phyloP scores from a whole-genome alignment of 2,888 invertebrate species.

The Plebejus melissa region DNA sequence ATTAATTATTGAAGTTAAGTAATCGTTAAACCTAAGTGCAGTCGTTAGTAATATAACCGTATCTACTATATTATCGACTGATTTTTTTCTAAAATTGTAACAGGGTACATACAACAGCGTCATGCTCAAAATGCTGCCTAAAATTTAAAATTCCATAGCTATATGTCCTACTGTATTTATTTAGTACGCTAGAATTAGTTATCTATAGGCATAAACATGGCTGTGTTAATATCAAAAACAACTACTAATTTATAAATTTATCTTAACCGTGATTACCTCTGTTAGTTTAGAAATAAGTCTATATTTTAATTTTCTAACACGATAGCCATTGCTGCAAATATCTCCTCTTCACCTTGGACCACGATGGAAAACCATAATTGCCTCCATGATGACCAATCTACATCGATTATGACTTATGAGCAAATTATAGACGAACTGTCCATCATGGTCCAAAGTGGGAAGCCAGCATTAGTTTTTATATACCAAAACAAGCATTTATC shows the following conservation, averaged over 20 bases:
- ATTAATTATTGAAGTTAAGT: background rate
- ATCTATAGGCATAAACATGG: slow-evolving; percentile 57
- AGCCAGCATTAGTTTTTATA: background rate
- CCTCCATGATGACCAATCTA: no score
- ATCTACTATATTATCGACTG: background rate
- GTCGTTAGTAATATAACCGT: background rate
- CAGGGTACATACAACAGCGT: slow-evolving; percentile 47
- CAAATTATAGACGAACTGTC: background rate
- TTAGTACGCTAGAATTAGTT: slow-evolving; percentile 40
- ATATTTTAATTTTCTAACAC: slow-evolving; percentile 7
- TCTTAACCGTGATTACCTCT: slow-evolving; percentile 72
- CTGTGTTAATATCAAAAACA: slow-evolving; percentile 76
- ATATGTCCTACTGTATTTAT: slow-evolving; percentile 40
- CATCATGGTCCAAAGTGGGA: background rate
- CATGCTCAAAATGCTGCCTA: slow-evolving; percentile 48
- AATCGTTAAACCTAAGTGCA: background rate
- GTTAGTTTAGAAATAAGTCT: slow-evolving; percentile 42
- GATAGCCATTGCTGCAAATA: slow-evolving; percentile 3
- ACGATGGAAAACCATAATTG: background rate
- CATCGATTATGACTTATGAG: no score
- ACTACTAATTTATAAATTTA: slow-evolving; percentile 59
- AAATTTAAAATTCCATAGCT: slow-evolving; percentile 16
- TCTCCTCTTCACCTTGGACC: background rate
- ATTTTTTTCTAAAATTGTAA: slow-evolving; percentile 37
- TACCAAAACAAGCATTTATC: slow-evolving; percentile 15